phyloP scores from a whole-genome alignment of 2,113 vertebrate genomes.

The Nycticorax nycticorax region DNA sequence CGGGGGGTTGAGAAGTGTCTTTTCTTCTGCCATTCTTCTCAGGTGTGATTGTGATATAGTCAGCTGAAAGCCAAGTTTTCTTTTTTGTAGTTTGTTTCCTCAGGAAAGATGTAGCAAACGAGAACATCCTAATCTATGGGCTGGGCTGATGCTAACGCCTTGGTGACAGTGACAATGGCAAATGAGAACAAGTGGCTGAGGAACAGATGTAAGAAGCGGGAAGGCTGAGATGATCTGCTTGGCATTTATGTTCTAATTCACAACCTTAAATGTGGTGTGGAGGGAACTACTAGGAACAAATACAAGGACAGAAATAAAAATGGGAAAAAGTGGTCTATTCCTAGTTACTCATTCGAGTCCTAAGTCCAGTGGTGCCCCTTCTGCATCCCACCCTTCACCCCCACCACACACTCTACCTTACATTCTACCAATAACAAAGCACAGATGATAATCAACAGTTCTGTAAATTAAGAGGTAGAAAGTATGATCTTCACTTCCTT shows the following conservation, averaged over 20 bases:
- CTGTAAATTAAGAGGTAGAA: background rate
- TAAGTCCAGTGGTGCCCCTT: background rate
- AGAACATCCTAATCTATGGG: background rate
- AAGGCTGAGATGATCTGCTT: background rate
- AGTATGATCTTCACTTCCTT: background rate
- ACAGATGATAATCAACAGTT: background rate
- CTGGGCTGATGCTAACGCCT: background rate
- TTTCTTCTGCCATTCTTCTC: background rate
- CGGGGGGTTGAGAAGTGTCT: background rate
- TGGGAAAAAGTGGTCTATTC: background rate
- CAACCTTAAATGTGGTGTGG: background rate
- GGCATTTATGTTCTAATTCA: background rate
- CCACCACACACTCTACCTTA: background rate
- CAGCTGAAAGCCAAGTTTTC: background rate
- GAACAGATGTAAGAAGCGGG: background rate
- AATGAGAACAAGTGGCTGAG: background rate
- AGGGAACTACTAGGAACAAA: background rate
- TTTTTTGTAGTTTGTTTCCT: background rate
- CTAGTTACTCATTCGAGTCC: background rate
- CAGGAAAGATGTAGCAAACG: background rate
- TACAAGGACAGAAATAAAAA: background rate
- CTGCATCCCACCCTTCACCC: background rate
- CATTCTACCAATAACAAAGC: background rate
- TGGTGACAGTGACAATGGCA: background rate
- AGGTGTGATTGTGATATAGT: background rate